These are phyloP conservation scores for Opisthograptis luteolata DNA, from an alignment of 2,888 invertebrate species.

Conservation along the genomic window DNA sequence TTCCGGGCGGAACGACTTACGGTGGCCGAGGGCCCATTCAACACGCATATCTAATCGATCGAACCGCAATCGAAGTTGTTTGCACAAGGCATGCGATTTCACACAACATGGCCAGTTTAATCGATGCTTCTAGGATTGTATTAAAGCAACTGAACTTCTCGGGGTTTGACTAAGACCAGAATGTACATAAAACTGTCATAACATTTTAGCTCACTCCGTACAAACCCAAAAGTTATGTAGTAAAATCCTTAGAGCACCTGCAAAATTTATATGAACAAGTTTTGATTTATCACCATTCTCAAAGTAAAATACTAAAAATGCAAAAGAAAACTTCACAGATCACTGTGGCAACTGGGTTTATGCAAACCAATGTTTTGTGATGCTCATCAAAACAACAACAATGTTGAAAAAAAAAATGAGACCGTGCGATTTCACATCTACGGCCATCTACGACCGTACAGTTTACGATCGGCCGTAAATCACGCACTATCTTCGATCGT, in stretches of 20 bases:
- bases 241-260: constrained; percentile 8
- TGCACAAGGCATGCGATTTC: background rate
- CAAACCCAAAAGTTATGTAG: constrained; percentile 4
- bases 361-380: background rate
- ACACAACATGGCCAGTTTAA: background rate
- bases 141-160: too few relatives aligned
- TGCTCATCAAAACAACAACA: constrained; percentile 8
- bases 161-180: too few relatives aligned
- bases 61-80: constrained; percentile 3
- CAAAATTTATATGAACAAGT: constrained; percentile 9
- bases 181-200: constrained; percentile 1
- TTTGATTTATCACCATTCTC: constrained; percentile 11
- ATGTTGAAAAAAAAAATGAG: constrained; percentile 13
- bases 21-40: constrained; percentile 17
- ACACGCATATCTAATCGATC: constrained; percentile 11
- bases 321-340: constrained; percentile 2
- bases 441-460: constrained; percentile 21
- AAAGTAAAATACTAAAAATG: constrained; percentile 8
- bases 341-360: constrained; percentile 1
- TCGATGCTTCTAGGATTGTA: background rate
- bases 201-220: background rate
- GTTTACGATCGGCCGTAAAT: constrained; percentile 45
- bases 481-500: constrained; percentile 34
- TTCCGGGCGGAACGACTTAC: constrained; percentile 32
- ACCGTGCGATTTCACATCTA: constrained; percentile 17